Evolutionary conservation across 1,140 invertebrate genomes (phyloP), one percentile per base, ranked within the genome.

Genomic region (Rhopalosiphum maidis): DNA sequence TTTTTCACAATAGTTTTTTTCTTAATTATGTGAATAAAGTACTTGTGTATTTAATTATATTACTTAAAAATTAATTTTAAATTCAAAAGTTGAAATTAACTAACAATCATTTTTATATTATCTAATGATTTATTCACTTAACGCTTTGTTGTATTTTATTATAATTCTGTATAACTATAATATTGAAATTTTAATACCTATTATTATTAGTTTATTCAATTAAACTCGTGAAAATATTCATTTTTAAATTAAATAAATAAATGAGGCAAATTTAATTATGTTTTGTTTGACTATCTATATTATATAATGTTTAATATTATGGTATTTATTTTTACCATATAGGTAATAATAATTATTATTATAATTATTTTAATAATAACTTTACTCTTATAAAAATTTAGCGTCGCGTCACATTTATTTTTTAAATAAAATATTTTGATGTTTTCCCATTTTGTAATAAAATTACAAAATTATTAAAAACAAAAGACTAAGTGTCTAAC

Each of bases 171-270:
- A 77, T n/a, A 77, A 68, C 4, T 15, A 15, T 48, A 51, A 21
- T 15, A 51, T 15, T 21, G 48, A 51, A 21, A 18, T 18, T 51
- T 51, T 51, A 1, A 21, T 51, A 51, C 48, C 15, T 51, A 21
- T 51, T 51, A 41, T 41, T 41, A 41, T 41, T 21, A 18, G 18
- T 77, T n/a, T 35, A n/a, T n/a, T 18, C 11, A n/a, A 1, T 18
- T 77, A 77, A 5, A 77, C n/a, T n/a, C 1, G 18, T 77, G 2
- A 18, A 77, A 77, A 5, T 5, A n/a, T 77, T 77, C 2, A 18
- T 77, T 77, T n/a, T n/a, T 77, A 77, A 77, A 77, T 77, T 18
- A 77, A 77, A 77, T 77, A 77, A 77, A 77, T 77, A 77, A 77
- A 77, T 77, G 1, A 77, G 15, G 15, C 30, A 77, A n/a, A 77